Evolutionary conservation across 2,888 invertebrate species (phyloP).

Genomic region (Heliconius ismenius): DNA sequence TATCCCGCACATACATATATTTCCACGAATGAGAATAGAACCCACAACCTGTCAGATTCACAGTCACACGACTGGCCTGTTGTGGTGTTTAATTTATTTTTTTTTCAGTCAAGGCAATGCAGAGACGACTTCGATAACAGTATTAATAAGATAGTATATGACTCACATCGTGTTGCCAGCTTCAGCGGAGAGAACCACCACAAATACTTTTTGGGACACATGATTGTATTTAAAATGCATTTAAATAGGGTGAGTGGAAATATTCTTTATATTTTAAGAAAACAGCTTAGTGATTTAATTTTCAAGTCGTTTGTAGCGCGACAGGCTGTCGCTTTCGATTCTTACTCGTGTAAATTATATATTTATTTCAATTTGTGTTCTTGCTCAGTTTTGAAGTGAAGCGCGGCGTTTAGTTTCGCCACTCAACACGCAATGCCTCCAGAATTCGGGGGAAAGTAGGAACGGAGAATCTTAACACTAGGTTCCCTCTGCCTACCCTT

Average conservation of each 20-base stretch:
- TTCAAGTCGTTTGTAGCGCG: too few relatives aligned
- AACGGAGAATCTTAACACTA: not conserved
- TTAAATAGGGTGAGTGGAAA: conserved; percentile 64
- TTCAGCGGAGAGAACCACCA: conserved; percentile 72
- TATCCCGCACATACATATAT: too few relatives aligned
- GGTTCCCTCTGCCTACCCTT: not conserved
- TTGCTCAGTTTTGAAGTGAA: too few relatives aligned
- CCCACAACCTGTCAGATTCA: too few relatives aligned
- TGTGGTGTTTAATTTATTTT: not conserved
- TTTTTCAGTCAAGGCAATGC: conserved; percentile 58
- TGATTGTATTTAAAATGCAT: conserved; percentile 75
- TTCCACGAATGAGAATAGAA: too few relatives aligned
- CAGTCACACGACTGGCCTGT: too few relatives aligned
- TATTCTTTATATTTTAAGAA: not conserved
- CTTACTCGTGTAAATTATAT: too few relatives aligned
- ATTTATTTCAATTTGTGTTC: too few relatives aligned
- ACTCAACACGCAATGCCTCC: too few relatives aligned
- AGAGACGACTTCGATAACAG: conserved; percentile 52
- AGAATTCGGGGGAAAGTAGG: not conserved
- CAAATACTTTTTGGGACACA: conserved; percentile 72
- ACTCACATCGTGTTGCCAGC: conserved; percentile 61
- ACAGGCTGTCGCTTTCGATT: too few relatives aligned
- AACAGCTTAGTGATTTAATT: too few relatives aligned
- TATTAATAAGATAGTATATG: conserved; percentile 58
- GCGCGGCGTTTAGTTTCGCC: too few relatives aligned